These are phyloP conservation scores for Barypeithes pellucidus DNA, from an alignment of 2,888 invertebrate genomes.

Conservation along the genomic window DNA sequence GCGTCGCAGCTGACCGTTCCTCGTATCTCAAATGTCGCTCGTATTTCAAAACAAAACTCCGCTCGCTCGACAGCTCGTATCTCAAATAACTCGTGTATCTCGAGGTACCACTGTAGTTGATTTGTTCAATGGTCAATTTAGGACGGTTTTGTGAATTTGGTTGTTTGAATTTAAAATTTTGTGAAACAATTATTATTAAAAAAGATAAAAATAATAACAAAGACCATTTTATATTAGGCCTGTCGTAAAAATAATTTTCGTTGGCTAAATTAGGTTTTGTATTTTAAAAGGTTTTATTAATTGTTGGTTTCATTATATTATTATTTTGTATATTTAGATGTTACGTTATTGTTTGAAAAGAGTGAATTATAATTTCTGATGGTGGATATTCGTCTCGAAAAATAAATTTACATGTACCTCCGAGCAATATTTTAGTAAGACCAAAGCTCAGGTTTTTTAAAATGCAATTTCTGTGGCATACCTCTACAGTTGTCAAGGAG, in stretches of 20 bases:
- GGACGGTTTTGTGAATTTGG: too few relatives aligned
- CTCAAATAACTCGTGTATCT: too few relatives aligned
- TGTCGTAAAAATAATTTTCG: neutral
- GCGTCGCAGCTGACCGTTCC: too few relatives aligned
- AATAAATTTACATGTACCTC: constrained; percentile 3
- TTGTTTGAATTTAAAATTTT: too few relatives aligned
- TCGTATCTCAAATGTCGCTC: too few relatives aligned
- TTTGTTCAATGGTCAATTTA: too few relatives aligned
- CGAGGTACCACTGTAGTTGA: too few relatives aligned
- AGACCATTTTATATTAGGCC: neutral
- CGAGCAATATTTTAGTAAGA: neutral
- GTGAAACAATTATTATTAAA: neutral
- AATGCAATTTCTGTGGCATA: neutral
- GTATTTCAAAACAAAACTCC: too few relatives aligned
- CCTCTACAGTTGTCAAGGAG: too few relatives aligned
- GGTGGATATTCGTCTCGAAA: neutral
- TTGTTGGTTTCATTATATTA: constrained; percentile 61
- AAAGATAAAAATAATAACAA: neutral
- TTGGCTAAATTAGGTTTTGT: constrained; percentile 33
- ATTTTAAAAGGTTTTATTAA: constrained; percentile 62
- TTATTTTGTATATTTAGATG: constrained; percentile 23
- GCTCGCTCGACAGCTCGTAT: too few relatives aligned
- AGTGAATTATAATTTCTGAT: constrained; percentile 4
- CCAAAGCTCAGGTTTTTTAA: neutral
- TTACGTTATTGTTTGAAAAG: constrained; percentile 8